phyloP scores from a whole-genome alignment of 2,797 vertebrate species.

The Apogon hyalosoma region DNA sequence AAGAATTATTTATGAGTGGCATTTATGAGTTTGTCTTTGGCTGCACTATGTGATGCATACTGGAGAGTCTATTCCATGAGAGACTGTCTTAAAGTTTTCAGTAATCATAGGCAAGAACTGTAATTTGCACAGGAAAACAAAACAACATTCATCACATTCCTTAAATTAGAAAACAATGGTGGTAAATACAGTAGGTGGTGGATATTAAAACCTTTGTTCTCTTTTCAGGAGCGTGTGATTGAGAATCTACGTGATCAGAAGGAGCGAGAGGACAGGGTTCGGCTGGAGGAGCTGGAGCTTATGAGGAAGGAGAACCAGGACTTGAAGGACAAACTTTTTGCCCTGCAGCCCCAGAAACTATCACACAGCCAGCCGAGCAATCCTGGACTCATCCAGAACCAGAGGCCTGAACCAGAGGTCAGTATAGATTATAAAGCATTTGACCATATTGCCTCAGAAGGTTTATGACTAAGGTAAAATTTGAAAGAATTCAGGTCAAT shows the following conservation, averaged over 20 bases:
- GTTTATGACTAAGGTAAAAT: too few species aligned
- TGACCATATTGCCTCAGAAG: too few species aligned
- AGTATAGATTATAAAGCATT: slow-evolving; percentile 60
- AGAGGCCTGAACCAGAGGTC: slow-evolving; percentile 90
- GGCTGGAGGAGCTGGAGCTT: slow-evolving; percentile 90
- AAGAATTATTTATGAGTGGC: slow-evolving; percentile 66
- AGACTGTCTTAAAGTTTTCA: slow-evolving; percentile 18
- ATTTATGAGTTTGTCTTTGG: slow-evolving; percentile 73
- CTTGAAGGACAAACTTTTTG: slow-evolving; percentile 91
- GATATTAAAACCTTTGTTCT: neutral
- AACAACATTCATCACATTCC: slow-evolving; percentile 5
- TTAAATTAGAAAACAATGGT: slow-evolving; percentile 10
- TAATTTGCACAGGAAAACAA: slow-evolving; percentile 27
- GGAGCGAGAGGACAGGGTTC: slow-evolving; percentile 91
- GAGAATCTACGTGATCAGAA: slow-evolving; percentile 94
- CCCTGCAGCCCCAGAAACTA: slow-evolving; percentile 86
- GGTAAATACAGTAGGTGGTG: neutral
- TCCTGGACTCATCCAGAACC: slow-evolving; percentile 47
- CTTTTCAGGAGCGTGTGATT: slow-evolving; percentile 93
- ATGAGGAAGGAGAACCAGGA: slow-evolving; percentile 95
- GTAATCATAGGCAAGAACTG: slow-evolving; percentile 45
- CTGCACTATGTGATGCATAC: slow-evolving; percentile 37
- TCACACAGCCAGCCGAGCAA: slow-evolving; percentile 56
- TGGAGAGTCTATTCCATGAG: slow-evolving; percentile 27
- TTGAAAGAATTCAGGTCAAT: too few species aligned